A percentile compares a stretch with the other conserved stretches of the same genome.
Evolutionary conservation across 2,888 invertebrate species (phyloP).

Genomic region (Drosophila neonasuta): DNA sequence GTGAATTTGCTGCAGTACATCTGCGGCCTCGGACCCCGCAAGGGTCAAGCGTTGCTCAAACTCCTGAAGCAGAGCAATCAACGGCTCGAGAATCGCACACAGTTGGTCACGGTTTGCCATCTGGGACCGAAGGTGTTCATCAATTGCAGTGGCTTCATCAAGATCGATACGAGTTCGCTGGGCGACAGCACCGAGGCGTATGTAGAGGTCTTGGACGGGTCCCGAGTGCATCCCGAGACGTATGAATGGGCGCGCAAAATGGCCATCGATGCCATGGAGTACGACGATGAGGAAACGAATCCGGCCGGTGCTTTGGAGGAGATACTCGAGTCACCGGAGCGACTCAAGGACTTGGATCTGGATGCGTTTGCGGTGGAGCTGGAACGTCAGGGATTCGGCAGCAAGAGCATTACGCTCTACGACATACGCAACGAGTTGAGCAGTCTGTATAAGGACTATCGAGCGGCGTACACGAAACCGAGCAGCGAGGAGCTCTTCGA

Average conservation of each 20-base stretch:
- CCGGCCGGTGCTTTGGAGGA: slow-evolving; percentile 98
- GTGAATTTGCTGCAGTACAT: slow-evolving; percentile 96
- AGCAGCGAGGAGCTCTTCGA: slow-evolving; percentile 95
- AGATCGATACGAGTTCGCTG: slow-evolving; percentile 97
- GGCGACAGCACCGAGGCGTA: slow-evolving; percentile 97
- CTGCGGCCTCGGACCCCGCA: slow-evolving; percentile 97
- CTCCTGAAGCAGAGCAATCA: slow-evolving; percentile 95
- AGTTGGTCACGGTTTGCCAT: slow-evolving; percentile 96
- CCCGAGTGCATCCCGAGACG: slow-evolving; percentile 98
- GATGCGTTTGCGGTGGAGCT: slow-evolving; percentile 99
- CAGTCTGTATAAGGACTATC: slow-evolving; percentile 94
- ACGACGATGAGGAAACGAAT: slow-evolving; percentile 97
- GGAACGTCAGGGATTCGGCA: slow-evolving; percentile 93
- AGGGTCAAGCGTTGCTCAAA: slow-evolving; percentile 93
- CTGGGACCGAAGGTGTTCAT: slow-evolving; percentile 99
- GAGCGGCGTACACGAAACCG: slow-evolving; percentile 89
- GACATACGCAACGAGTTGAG: slow-evolving; percentile 98
- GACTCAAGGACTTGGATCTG: slow-evolving; percentile 96
- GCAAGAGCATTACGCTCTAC: slow-evolving; percentile 96
- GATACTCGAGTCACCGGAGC: slow-evolving; percentile 96
- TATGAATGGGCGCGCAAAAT: slow-evolving; percentile 99
- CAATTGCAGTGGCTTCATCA: slow-evolving; percentile 99
- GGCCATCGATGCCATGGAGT: slow-evolving; percentile 99
- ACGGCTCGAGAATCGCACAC: slow-evolving; percentile 95
- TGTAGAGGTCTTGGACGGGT: slow-evolving; percentile 97